Conservation (phyloP, 2,888 invertebrate genomes). For the Invenusta paracnida region DNA sequence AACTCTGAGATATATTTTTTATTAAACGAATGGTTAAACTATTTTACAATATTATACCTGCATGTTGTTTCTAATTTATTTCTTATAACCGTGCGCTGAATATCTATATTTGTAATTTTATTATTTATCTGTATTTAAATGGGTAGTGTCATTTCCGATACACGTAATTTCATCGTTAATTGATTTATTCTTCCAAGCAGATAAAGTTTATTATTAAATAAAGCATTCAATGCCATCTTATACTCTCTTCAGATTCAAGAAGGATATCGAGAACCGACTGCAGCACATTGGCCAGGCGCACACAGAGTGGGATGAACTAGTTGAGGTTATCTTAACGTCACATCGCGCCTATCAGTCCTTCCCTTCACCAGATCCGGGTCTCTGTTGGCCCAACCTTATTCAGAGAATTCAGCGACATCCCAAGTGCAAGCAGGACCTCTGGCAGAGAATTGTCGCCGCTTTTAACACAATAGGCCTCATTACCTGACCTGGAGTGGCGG, state of each 20-base stretch:
- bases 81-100: too few relatives aligned
- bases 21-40: too few relatives aligned
- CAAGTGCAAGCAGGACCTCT: neutral
- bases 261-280: neutral
- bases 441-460: neutral
- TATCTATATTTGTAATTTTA: too few relatives aligned
- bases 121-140: too few relatives aligned
- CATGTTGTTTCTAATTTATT: too few relatives aligned
- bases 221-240: too few relatives aligned
- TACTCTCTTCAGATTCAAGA: neutral
- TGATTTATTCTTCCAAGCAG: too few relatives aligned
- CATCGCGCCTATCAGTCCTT: neutral
- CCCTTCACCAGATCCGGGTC: neutral
- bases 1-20: too few relatives aligned
- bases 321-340: neutral
- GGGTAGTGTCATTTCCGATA: too few relatives aligned
- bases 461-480: neutral
- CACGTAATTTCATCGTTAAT: too few relatives aligned
- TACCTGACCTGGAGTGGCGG: neutral
- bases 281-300: neutral
- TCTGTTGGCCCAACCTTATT: neutral
- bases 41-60: too few relatives aligned
- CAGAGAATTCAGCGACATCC: neutral
- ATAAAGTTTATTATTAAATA: too few relatives aligned
- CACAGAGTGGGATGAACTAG: neutral